These are phyloP conservation scores for Cryptophagus acutangulus DNA, from an alignment of 2,888 invertebrate species.

Conservation along the genomic window DNA sequence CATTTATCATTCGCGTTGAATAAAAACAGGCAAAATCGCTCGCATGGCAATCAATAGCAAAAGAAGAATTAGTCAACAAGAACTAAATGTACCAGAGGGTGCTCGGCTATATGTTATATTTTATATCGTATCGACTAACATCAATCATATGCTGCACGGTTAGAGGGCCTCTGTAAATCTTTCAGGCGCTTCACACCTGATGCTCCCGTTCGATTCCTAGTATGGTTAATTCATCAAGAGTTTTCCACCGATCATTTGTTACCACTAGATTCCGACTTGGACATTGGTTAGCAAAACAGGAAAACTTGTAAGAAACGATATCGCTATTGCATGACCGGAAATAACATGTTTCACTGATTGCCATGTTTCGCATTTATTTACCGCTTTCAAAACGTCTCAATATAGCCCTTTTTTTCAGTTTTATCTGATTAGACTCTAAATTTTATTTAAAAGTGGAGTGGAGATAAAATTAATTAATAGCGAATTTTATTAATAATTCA, in stretches of 20 bases:
- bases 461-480: too few relatives aligned
- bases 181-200: slow-evolving; percentile 26
- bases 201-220: slow-evolving; percentile 23
- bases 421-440: too few relatives aligned
- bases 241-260: slow-evolving; percentile 1
- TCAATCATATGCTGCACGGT: slow-evolving; percentile 16
- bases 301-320: background rate
- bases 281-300: background rate
- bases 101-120: too few relatives aligned
- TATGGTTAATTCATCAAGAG: slow-evolving; percentile 25
- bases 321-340: slow-evolving; percentile 1
- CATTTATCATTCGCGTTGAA: slow-evolving; percentile 1
- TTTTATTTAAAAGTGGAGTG: too few relatives aligned
- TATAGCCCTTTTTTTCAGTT: too few relatives aligned
- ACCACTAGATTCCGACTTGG: slow-evolving; percentile 2
- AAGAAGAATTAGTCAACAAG: slow-evolving; percentile 1
- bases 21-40: background rate
- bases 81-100: slow-evolving; percentile 2
- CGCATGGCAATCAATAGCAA: slow-evolving; percentile 2
- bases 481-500: too few relatives aligned
- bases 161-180: slow-evolving; percentile 17
- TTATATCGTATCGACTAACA: slow-evolving; percentile 9
- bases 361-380: too few relatives aligned
- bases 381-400: too few relatives aligned
- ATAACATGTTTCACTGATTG: slow-evolving; percentile 1